Evolutionary conservation across 2,888 invertebrate species (phyloP).

Genomic region (Ferrisia virgata): DNA sequence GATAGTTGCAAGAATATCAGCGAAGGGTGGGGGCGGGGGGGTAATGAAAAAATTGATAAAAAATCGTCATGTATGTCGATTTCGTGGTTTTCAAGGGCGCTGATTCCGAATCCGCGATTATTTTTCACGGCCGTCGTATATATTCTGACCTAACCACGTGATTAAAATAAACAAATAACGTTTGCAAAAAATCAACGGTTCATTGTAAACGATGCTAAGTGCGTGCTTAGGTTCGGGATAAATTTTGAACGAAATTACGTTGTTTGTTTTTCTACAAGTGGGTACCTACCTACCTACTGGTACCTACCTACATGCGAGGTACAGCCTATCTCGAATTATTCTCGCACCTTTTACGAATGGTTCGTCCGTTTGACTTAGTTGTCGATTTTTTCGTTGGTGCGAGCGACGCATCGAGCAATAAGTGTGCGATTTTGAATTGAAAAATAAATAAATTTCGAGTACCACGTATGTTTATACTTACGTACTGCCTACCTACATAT

Average conservation of each 20-base stretch:
- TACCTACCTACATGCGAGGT: too few species aligned
- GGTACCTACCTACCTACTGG: too few species aligned
- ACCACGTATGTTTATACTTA: background rate
- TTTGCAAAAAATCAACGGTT: background rate
- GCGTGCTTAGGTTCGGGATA: background rate
- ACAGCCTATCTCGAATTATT: background rate
- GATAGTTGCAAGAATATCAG: background rate
- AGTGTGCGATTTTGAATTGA: background rate
- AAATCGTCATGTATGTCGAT: background rate
- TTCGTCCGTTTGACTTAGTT: background rate
- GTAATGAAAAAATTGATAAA: background rate
- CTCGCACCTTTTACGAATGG: background rate
- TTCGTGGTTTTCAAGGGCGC: background rate
- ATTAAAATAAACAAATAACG: background rate
- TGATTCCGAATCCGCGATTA: background rate
- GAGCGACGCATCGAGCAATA: background rate
- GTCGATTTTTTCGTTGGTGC: background rate
- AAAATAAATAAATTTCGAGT: conserved; percentile 4
- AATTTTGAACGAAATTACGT: background rate
- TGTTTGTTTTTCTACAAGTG: too few species aligned
- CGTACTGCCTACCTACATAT: too few species aligned
- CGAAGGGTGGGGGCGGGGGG: background rate
- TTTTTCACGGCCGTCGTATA: background rate
- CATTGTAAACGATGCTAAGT: background rate
- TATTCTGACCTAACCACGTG: background rate